Evolutionary conservation across 64 coral and sea anemone genomes (phyloP).

Genomic region (Montipora sp.): DNA sequence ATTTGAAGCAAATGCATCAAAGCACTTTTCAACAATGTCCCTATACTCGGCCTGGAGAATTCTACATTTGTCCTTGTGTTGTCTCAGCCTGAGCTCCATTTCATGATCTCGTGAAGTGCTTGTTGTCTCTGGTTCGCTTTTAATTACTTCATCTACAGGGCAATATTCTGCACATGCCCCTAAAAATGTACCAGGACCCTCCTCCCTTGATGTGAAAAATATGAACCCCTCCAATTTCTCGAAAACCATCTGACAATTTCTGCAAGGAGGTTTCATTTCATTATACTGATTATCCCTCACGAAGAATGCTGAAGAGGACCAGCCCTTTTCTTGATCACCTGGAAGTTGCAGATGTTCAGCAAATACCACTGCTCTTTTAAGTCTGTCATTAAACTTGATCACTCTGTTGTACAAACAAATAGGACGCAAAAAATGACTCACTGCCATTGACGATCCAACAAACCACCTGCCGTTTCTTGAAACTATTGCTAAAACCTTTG

Average conservation of each 20-base stretch:
- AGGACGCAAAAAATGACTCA: too few species aligned
- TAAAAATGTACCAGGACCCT: not conserved
- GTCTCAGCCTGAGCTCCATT: too few species aligned
- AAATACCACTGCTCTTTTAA: not conserved
- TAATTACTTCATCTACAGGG: not conserved
- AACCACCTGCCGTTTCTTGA: not conserved
- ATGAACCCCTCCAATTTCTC: not conserved
- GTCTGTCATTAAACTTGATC: not conserved
- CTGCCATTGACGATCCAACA: not conserved
- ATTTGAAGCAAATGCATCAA: too few species aligned
- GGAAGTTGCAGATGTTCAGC: not conserved
- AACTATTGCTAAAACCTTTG: constrained; percentile 3
- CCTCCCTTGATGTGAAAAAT: not conserved
- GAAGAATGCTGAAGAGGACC: too few species aligned
- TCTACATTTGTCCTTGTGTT: too few species aligned
- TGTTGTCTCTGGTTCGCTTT: too few species aligned
- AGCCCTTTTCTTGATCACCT: not conserved
- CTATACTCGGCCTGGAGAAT: too few species aligned
- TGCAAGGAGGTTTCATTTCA: not conserved
- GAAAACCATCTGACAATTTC: not conserved
- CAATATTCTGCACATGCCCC: not conserved
- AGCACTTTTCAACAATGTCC: too few species aligned
- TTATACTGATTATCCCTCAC: too few species aligned
- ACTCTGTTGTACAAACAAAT: not conserved
- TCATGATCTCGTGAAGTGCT: too few species aligned